Evolutionary conservation across 1,140 invertebrate species (phyloP).

Genomic region (Papilio xuthus): DNA sequence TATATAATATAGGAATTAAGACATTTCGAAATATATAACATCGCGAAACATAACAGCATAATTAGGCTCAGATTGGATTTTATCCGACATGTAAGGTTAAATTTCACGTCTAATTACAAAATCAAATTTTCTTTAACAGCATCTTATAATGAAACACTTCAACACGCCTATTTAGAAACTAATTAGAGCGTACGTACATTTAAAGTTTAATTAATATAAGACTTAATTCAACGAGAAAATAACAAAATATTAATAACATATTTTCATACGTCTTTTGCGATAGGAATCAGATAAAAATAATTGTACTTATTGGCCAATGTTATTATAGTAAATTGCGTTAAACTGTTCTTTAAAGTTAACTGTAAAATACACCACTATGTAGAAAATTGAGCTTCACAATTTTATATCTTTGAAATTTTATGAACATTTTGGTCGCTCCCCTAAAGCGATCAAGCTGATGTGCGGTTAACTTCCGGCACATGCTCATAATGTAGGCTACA

Average conservation of each 20-base stretch:
- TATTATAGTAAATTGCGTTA: neutral
- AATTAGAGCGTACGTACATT: constrained; percentile 15
- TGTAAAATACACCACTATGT: neutral
- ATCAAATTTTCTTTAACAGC: constrained; percentile 25
- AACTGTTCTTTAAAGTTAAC: neutral
- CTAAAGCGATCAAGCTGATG: constrained; percentile 10
- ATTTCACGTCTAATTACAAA: constrained; percentile 27
- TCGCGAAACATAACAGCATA: constrained; percentile 6
- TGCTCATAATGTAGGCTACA: neutral
- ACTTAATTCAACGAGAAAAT: neutral
- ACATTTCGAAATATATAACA: neutral
- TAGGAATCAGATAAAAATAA: no score
- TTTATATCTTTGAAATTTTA: neutral
- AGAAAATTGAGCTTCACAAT: neutral
- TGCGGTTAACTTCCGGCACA: neutral
- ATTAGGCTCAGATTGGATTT: constrained; percentile 12
- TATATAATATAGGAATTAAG: neutral
- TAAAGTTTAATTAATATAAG: constrained; percentile 5
- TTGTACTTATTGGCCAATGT: neutral
- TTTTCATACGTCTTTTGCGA: neutral
- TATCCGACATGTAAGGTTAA: neutral
- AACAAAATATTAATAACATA: neutral
- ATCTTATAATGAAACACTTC: constrained; percentile 28
- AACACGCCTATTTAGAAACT: constrained; percentile 15
- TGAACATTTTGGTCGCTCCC: neutral